A percentile compares a stretch with the other conserved stretches of the same genome.
Conservation (phyloP, 2,888 invertebrate species). For the Tetragnatha montana region DNA sequence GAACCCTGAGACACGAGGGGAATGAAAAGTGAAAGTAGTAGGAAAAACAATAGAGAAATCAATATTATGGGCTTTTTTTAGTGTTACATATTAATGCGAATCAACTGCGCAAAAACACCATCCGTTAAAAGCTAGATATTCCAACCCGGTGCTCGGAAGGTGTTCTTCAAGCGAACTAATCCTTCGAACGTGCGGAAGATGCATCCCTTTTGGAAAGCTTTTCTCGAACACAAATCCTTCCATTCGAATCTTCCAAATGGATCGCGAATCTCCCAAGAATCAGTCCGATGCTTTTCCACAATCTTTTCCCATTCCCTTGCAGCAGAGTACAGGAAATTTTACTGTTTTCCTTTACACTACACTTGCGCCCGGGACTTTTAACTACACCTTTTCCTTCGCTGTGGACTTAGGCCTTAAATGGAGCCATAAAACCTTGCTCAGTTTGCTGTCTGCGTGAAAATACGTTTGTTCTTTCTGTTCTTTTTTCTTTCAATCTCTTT, state of each 20-base stretch:
- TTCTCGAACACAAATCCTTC: not conserved
- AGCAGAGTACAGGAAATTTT: not conserved
- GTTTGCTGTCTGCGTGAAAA: constrained; percentile 43
- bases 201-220: not conserved
- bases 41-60: too few relatives aligned
- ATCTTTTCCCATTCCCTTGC: not conserved
- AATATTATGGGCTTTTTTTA: too few relatives aligned
- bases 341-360: constrained; percentile 13
- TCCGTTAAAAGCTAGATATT: too few relatives aligned
- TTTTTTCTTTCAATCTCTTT: constrained; percentile 2
- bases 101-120: too few relatives aligned
- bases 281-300: not conserved
- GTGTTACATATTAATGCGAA: too few relatives aligned
- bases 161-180: not conserved
- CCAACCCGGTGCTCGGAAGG: too few relatives aligned
- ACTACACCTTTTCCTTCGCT: not conserved
- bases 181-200: not conserved
- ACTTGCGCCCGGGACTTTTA: not conserved
- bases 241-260: not conserved
- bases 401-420: constrained; percentile 29
- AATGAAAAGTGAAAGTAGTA: too few relatives aligned
- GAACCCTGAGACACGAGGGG: too few relatives aligned
- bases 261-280: not conserved
- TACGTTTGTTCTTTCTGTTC: not conserved
- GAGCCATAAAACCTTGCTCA: constrained; percentile 55